Conservation (phyloP, 2,113 vertebrate species). For the Neopipo cinnamomea region DNA sequence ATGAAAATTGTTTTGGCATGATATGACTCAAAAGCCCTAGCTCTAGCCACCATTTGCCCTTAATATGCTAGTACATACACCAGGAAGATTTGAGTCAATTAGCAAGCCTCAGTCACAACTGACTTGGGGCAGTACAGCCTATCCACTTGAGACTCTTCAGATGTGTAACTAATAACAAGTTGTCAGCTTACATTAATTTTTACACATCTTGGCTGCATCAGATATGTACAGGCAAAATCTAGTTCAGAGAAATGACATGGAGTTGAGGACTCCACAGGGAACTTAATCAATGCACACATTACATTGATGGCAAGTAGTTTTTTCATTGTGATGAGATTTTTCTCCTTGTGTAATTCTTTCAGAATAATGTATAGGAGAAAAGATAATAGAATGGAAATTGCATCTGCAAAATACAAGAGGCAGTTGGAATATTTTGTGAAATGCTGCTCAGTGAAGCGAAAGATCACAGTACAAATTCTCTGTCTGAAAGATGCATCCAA, state of each 20-base stretch:
- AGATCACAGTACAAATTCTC: neutral
- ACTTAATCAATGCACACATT: neutral
- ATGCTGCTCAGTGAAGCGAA: neutral
- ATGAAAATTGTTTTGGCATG: neutral
- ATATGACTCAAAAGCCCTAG: neutral
- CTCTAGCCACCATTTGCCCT: neutral
- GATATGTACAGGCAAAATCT: constrained; percentile 7
- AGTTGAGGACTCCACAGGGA: neutral
- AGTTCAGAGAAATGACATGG: neutral
- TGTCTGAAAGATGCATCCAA: neutral
- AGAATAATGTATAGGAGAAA: neutral
- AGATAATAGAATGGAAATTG: constrained; percentile 3
- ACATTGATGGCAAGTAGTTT: neutral
- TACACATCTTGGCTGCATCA: neutral
- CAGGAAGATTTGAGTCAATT: neutral
- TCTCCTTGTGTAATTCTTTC: neutral
- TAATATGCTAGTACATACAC: neutral
- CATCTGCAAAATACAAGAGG: neutral
- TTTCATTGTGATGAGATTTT: constrained; percentile 12
- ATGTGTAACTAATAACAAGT: constrained; percentile 16
- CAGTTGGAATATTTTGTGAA: constrained; percentile 18
- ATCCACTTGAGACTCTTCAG: constrained; percentile 30
- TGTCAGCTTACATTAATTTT: constrained; percentile 50
- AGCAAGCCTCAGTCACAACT: neutral
- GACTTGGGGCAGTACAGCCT: neutral